phyloP scores from a whole-genome alignment of 2,113 vertebrate genomes.

The Phaetusa simplex region DNA sequence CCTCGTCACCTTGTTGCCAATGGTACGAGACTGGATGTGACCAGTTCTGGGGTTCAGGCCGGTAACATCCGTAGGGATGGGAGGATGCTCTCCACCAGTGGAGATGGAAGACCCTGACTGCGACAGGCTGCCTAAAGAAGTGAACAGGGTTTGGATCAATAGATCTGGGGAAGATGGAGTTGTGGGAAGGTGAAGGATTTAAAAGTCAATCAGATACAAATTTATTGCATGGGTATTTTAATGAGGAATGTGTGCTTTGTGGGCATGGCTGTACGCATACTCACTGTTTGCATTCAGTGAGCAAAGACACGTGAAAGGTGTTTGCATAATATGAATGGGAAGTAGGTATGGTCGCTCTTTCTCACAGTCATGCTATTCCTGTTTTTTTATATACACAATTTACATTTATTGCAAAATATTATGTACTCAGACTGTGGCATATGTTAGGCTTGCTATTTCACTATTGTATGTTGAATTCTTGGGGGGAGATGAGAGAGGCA shows the following conservation, averaged over 20 bases:
- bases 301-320: slow-evolving; percentile 53
- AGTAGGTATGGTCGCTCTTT: slow-evolving; percentile 36
- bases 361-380: slow-evolving; percentile 12
- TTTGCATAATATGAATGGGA: slow-evolving; percentile 58
- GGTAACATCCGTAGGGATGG: not conserved
- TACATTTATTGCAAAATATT: slow-evolving; percentile 56
- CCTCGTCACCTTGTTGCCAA: not conserved
- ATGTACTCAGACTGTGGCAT: not conserved
- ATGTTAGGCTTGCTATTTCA: not conserved
- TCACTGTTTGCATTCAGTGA: slow-evolving; percentile 57
- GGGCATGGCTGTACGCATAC: slow-evolving; percentile 4
- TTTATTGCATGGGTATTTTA: slow-evolving; percentile 29
- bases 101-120: not conserved
- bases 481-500: not conserved
- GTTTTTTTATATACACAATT: not conserved
- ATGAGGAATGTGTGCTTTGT: slow-evolving; percentile 40
- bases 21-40: not conserved
- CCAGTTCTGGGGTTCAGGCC: not conserved
- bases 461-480: not conserved
- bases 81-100: rapidly evolving
- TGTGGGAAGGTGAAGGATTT: slow-evolving; percentile 51
- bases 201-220: slow-evolving; percentile 63
- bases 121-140: not conserved
- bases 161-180: not conserved
- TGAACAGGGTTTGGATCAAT: not conserved